Evolutionary conservation across 2,113 vertebrate genomes (phyloP).

Genomic region (Cromileptes altivelis): DNA sequence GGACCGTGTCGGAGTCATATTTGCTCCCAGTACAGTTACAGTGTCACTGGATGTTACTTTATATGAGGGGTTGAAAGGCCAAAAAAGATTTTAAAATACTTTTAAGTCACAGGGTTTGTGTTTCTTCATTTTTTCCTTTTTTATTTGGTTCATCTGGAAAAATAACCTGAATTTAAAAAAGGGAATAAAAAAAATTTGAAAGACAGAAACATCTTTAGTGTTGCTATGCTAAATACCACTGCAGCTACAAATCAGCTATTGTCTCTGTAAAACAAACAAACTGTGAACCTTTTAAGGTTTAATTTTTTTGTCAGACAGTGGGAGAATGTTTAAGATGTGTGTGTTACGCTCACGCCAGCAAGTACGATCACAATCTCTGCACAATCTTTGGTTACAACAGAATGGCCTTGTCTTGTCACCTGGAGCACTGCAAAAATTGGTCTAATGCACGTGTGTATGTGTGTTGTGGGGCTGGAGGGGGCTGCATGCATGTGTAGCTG

Average conservation of each 20-base stretch:
- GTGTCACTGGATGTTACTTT: conserved; percentile 20
- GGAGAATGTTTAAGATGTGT: conserved; percentile 33
- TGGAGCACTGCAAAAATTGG: conserved; percentile 68
- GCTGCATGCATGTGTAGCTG: conserved; percentile 58
- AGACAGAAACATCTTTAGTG: not conserved
- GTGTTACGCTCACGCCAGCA: conserved; percentile 30
- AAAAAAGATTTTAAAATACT: not conserved
- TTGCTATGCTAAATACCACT: not conserved
- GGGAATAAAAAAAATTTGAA: not conserved
- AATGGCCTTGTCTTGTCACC: conserved; percentile 80
- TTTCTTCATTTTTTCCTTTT: not conserved
- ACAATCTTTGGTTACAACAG: conserved; percentile 77
- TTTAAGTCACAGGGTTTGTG: not conserved
- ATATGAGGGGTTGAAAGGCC: conserved; percentile 2
- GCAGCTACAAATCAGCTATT: not conserved
- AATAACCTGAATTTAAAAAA: not conserved
- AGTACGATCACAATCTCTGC: conserved; percentile 73
- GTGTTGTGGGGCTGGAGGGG: conserved; percentile 23
- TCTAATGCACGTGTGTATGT: conserved; percentile 40
- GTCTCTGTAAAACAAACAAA: not conserved
- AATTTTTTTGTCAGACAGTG: not conserved
- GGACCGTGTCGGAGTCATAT: conserved; percentile 43
- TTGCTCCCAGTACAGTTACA: conserved; percentile 39
- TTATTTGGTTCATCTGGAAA: not conserved
- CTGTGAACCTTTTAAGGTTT: conserved; percentile 2